Evolutionary conservation across 2,888 invertebrate genomes (phyloP).

Genomic region (Ellobium chinense): DNA sequence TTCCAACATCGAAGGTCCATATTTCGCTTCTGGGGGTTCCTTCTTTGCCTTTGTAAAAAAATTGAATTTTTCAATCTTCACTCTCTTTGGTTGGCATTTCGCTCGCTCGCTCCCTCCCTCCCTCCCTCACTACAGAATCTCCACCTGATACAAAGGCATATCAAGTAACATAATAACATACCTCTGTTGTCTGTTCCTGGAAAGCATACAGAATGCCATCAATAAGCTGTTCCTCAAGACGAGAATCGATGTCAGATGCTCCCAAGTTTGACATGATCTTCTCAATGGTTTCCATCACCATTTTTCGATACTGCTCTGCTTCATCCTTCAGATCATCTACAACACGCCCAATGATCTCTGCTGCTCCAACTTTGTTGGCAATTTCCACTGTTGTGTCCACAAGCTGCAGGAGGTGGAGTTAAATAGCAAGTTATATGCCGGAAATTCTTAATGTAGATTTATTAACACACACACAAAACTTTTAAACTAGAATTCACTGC

Average conservation of each 20-base stretch:
- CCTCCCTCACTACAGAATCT: no score
- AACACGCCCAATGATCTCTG: conserved; percentile 98
- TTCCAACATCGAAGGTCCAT: no score
- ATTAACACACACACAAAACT: no score
- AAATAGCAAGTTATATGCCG: not conserved
- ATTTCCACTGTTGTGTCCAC: conserved; percentile 99
- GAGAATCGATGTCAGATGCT: conserved; percentile 98
- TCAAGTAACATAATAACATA: conserved; percentile 72
- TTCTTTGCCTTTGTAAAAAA: no score
- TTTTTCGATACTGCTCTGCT: conserved; percentile 99
- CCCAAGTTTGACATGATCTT: conserved; percentile 98
- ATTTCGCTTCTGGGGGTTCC: no score
- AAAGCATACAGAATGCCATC: conserved; percentile 99
- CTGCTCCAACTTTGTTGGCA: conserved; percentile 99
- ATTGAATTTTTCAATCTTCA: no score
- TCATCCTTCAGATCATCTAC: conserved; percentile 99
- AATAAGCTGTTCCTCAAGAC: conserved; percentile 98
- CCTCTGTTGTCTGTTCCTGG: conserved; percentile 99
- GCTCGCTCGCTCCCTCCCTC: no score
- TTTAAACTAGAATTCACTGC: no score
- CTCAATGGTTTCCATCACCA: conserved; percentile 99
- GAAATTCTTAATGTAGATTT: no score
- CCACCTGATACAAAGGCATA: no score
- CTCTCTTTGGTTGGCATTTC: no score
- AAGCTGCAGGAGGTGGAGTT: conserved; percentile 81